phyloP scores from a whole-genome alignment of 2,113 vertebrate genomes.

The Emydura subglobosa region DNA sequence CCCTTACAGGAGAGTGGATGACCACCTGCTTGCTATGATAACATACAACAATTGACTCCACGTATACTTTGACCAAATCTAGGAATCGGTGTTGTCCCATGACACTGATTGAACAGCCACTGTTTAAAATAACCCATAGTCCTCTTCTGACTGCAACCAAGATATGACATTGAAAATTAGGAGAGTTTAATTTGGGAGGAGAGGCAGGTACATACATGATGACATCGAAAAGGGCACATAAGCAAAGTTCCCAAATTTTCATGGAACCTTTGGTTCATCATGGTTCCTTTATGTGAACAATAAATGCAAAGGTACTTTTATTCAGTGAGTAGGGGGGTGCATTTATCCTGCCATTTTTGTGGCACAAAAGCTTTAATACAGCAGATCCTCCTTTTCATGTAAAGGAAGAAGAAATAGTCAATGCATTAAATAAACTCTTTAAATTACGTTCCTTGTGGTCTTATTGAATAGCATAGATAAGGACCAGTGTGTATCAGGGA shows the following conservation, averaged over 20 bases:
- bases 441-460: neutral
- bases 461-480: neutral
- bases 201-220: neutral
- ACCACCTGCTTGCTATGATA: neutral
- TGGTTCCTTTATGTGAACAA: neutral
- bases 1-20: neutral
- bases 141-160: neutral
- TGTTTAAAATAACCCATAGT: neutral
- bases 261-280: neutral
- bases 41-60: neutral
- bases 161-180: neutral
- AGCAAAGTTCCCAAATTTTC: neutral
- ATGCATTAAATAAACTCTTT: neutral
- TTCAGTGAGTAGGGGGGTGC: neutral
- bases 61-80: neutral
- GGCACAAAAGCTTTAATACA: neutral
- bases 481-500: neutral
- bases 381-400: neutral
- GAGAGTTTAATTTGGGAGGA: neutral
- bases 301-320: neutral
- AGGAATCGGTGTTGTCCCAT: neutral
- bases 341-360: neutral
- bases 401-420: neutral
- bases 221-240: neutral
- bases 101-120: neutral